phyloP scores from a whole-genome alignment of 2,797 vertebrate genomes.

The Heterohyrax brucei region DNA sequence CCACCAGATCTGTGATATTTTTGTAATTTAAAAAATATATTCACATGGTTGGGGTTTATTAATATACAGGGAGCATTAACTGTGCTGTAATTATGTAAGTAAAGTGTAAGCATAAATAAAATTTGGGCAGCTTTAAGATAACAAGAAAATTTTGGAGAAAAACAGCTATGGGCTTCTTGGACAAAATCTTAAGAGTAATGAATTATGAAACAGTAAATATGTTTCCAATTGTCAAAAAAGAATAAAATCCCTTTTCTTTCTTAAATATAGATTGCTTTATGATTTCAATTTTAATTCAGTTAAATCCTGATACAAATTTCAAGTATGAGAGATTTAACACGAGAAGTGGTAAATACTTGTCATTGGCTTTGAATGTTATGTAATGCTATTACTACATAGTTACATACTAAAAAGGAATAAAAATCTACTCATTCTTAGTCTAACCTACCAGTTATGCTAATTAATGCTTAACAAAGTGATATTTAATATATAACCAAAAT shows the following conservation, averaged over 20 bases:
- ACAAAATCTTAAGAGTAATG: conserved; percentile 2
- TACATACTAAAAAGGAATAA: background rate
- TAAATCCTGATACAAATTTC: conserved; percentile 52
- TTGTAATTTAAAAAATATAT: conserved; percentile 44
- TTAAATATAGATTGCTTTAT: conserved; percentile 20
- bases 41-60: background rate
- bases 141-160: background rate
- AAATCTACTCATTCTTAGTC: background rate
- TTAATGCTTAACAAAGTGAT: conserved; percentile 37
- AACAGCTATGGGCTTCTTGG: background rate
- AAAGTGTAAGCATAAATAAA: conserved; percentile 24
- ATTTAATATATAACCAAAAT: conserved; percentile 40
- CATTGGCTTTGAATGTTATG: conserved; percentile 54
- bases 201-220: conserved; percentile 23
- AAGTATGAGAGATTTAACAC: background rate
- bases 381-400: background rate
- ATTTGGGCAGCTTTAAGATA: conserved; percentile 35
- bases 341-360: conserved; percentile 1
- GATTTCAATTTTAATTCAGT: conserved; percentile 68
- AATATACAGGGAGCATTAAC: background rate
- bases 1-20: background rate
- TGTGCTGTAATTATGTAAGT: background rate
- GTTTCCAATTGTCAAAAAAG: background rate
- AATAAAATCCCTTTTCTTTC: background rate
- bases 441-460: background rate